Conservation (phyloP, 2,113 vertebrate species). For the Vulpes vulpes region DNA sequence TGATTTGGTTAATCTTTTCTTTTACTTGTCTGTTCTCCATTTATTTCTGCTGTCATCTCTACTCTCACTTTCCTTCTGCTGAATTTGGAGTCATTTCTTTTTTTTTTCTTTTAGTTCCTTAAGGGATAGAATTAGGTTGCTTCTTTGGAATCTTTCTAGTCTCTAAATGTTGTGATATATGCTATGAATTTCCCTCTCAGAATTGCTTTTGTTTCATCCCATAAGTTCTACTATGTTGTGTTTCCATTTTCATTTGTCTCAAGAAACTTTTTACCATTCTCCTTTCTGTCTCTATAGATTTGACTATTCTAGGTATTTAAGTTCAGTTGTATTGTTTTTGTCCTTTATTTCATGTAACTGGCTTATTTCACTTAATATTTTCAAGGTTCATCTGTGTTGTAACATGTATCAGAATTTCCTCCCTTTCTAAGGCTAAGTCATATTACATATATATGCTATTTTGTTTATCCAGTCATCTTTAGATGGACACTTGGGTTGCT, state of each 20-base stretch:
- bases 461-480: not conserved
- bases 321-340: not conserved
- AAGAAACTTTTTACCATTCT: not conserved
- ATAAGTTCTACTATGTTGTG: not conserved
- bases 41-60: not conserved
- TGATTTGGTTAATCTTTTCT: not conserved
- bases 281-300: not conserved
- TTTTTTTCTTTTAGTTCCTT: not conserved
- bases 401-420: conserved; percentile 6
- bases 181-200: not conserved
- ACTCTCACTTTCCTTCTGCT: not conserved
- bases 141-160: not conserved
- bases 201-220: not conserved
- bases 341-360: not conserved
- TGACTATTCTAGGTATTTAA: not conserved
- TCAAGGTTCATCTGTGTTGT: not conserved
- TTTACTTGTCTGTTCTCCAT: not conserved
- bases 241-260: not conserved
- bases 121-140: not conserved
- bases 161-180: not conserved
- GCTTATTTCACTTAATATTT: not conserved
- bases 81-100: not conserved
- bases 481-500: not conserved
- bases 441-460: not conserved
- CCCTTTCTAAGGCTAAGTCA: not conserved